A percentile compares a stretch with the other conserved stretches of the same genome.
These are phyloP conservation scores for Heliconius cydno DNA, from an alignment of 2,888 invertebrate species.

Conservation along the genomic window DNA sequence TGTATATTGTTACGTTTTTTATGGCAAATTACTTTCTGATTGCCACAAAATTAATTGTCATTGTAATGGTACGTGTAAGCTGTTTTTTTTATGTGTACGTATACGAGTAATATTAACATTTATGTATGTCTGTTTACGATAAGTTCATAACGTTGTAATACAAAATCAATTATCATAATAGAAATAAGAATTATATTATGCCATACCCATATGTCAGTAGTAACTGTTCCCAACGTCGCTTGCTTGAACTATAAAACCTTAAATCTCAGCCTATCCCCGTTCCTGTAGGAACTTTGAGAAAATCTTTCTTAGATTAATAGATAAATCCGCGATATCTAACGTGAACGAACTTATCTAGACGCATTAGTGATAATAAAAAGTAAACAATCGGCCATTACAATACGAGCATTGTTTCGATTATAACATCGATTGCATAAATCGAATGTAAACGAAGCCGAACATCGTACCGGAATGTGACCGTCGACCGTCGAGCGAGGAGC, in stretches of 20 bases:
- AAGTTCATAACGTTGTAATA: not conserved
- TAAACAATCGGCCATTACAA: constrained; percentile 30
- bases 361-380: constrained; percentile 14
- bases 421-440: constrained; percentile 41
- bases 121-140: not conserved
- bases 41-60: constrained; percentile 18
- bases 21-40: constrained; percentile 24
- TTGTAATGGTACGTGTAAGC: not conserved
- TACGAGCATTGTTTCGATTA: constrained; percentile 30
- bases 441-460: constrained; percentile 38
- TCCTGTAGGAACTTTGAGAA: too few relatives aligned
- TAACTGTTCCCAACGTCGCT: too few relatives aligned
- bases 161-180: not conserved
- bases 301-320: not conserved
- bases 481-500: not conserved
- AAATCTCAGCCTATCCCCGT: too few relatives aligned
- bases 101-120: not conserved
- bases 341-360: not conserved
- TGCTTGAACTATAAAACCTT: too few relatives aligned
- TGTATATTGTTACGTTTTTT: constrained; percentile 15
- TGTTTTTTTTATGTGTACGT: not conserved
- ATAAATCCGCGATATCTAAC: not conserved
- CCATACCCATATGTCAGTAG: too few relatives aligned
- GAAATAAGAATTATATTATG: too few relatives aligned
- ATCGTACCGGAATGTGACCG: constrained; percentile 41